These are phyloP conservation scores for Coracopsis vasa DNA, from an alignment of 2,113 vertebrate genomes.

Conservation along the genomic window DNA sequence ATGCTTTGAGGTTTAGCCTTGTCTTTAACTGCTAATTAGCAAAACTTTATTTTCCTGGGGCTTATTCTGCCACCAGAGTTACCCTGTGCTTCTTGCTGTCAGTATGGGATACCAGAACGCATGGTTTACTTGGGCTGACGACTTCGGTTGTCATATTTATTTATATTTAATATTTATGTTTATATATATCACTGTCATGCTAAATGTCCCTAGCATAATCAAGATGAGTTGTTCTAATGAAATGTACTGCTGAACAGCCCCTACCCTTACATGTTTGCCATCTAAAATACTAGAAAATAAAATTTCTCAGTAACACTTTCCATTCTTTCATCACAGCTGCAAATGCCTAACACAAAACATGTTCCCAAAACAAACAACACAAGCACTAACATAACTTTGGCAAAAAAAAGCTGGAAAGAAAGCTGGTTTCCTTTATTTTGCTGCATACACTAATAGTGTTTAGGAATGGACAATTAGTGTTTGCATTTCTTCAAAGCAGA, in stretches of 20 bases:
- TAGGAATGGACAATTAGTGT: not conserved
- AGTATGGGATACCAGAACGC: accelerated
- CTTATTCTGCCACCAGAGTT: not conserved
- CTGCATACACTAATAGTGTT: not conserved
- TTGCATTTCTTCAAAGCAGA: constrained; percentile 4
- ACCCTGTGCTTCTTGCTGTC: not conserved
- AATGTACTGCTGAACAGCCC: not conserved
- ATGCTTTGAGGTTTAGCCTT: not conserved
- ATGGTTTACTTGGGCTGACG: not conserved
- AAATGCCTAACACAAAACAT: constrained; percentile 53
- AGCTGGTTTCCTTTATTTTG: constrained; percentile 16
- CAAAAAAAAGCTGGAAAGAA: constrained; percentile 36
- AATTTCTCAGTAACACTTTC: constrained; percentile 36
- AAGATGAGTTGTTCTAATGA: not conserved
- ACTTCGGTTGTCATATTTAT: not conserved
- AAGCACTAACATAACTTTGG: constrained; percentile 39
- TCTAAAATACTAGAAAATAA: not conserved
- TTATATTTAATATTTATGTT: not conserved
- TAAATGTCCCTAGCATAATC: not conserved
- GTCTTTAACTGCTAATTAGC: not conserved
- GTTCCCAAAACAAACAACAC: constrained; percentile 34
- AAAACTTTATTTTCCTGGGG: not conserved
- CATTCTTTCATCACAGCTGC: constrained; percentile 38
- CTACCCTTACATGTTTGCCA: not conserved
- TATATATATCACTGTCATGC: not conserved